Conservation (phyloP, 1,140 invertebrate genomes). For the Drosophila lacertosa region DNA sequence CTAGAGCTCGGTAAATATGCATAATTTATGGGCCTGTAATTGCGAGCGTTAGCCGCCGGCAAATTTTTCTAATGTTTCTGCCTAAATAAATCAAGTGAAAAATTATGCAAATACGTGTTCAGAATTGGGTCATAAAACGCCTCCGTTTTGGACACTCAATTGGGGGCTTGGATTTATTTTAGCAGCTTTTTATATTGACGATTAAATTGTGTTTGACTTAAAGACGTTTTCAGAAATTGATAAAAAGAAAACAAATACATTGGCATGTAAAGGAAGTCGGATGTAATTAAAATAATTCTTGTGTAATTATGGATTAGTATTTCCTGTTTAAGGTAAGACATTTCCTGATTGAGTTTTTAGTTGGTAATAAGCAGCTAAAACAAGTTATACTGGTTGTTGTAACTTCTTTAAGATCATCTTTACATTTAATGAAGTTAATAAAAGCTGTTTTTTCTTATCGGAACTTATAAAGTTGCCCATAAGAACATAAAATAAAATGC, state of each 20-base stretch:
- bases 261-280: no score
- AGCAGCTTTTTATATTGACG: not conserved
- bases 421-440: no score
- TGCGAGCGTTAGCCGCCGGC: constrained; percentile 37
- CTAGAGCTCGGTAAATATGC: constrained; percentile 42
- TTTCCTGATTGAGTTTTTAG: no score
- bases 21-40: constrained; percentile 68
- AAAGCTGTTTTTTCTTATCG: no score
- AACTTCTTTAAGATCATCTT: no score
- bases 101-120: constrained; percentile 58
- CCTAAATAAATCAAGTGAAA: constrained; percentile 70
- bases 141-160: constrained; percentile 13
- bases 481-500: no score
- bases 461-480: no score
- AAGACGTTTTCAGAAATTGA: not conserved
- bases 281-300: no score
- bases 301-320: no score
- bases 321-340: no score
- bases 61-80: constrained; percentile 53
- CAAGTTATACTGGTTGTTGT: no score
- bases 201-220: not conserved
- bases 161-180: not conserved
- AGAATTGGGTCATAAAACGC: constrained; percentile 47
- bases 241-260: not conserved
- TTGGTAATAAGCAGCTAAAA: no score